These are phyloP conservation scores for Danio choprae DNA, from an alignment of 2,797 vertebrate genomes.

Conservation along the genomic window DNA sequence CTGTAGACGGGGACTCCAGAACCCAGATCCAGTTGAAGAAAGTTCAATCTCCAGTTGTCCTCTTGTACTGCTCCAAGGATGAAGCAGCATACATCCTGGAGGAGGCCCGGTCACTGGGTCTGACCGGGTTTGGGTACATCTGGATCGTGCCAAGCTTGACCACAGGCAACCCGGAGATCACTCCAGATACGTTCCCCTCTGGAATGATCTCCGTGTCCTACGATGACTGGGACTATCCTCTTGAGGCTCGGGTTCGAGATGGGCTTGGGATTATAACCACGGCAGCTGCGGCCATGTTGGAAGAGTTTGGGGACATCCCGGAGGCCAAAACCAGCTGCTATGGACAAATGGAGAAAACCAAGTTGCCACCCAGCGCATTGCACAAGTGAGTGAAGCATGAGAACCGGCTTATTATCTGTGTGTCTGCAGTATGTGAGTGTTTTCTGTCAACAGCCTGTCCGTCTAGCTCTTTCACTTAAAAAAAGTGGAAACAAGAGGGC, in stretches of 20 bases:
- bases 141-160: slow-evolving; percentile 98
- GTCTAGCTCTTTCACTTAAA: slow-evolving; percentile 9
- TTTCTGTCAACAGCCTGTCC: slow-evolving; percentile 15
- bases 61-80: slow-evolving; percentile 96
- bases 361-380: slow-evolving; percentile 86
- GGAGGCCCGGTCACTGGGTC: slow-evolving; percentile 92
- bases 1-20: slow-evolving; percentile 89
- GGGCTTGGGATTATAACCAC: slow-evolving; percentile 96
- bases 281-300: slow-evolving; percentile 92
- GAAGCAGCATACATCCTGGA: slow-evolving; percentile 93
- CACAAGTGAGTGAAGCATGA: slow-evolving; percentile 86
- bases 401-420: not conserved
- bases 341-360: slow-evolving; percentile 86
- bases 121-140: slow-evolving; percentile 95
- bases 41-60: slow-evolving; percentile 93
- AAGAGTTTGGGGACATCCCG: slow-evolving; percentile 91
- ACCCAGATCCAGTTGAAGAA: slow-evolving; percentile 96
- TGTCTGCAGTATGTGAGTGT: slow-evolving; percentile 17
- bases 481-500: slow-evolving; percentile 30
- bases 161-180: slow-evolving; percentile 91
- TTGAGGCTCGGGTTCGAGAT: slow-evolving; percentile 90
- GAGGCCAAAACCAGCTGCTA: slow-evolving; percentile 94
- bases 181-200: slow-evolving; percentile 89
- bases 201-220: slow-evolving; percentile 97
- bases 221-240: slow-evolving; percentile 96